phyloP scores from a whole-genome alignment of 1,140 invertebrate species.

The Hormaphis cornu region DNA sequence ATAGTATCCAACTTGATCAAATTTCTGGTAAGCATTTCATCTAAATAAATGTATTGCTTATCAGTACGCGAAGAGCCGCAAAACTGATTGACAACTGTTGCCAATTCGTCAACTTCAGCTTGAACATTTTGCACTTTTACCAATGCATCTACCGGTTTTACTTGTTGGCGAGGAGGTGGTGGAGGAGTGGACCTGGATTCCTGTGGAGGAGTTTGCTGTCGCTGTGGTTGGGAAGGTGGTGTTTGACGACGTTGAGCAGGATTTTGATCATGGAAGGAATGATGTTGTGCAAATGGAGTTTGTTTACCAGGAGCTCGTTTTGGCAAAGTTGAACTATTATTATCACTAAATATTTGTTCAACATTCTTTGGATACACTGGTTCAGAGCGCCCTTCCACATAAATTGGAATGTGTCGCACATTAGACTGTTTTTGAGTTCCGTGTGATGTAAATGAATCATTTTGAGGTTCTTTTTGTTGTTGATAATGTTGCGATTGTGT shows the following conservation, averaged over 20 bases:
- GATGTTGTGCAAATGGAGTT: conserved; percentile 29
- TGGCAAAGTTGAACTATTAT: not conserved
- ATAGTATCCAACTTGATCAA: conserved; percentile 84
- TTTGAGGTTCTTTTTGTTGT: conserved; percentile 35
- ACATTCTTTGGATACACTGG: conserved; percentile 36
- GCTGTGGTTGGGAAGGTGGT: conserved; percentile 40
- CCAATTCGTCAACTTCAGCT: conserved; percentile 67
- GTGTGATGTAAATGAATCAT: conserved; percentile 36
- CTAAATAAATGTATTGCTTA: conserved; percentile 78
- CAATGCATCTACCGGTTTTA: conserved; percentile 56
- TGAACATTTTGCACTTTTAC: conserved; percentile 69
- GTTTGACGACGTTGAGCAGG: conserved; percentile 33
- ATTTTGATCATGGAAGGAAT: conserved; percentile 35
- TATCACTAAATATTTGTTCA: not conserved
- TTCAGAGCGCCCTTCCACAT: conserved; percentile 57
- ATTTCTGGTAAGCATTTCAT: conserved; percentile 90
- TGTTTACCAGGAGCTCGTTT: conserved; percentile 32
- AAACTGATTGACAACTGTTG: conserved; percentile 64
- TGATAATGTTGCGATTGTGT: conserved; percentile 40
- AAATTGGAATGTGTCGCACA: conserved; percentile 76
- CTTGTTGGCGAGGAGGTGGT: conserved; percentile 37
- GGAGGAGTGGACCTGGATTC: conserved; percentile 39
- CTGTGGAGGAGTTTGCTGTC: conserved; percentile 35
- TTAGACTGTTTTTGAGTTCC: conserved; percentile 40
- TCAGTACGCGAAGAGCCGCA: conserved; percentile 61